A percentile compares a stretch with the other conserved stretches of the same genome.
Conservation (phyloP, 37 sponge, comb jelly and placozoan genomes). For the Theonella swinhoei region DNA sequence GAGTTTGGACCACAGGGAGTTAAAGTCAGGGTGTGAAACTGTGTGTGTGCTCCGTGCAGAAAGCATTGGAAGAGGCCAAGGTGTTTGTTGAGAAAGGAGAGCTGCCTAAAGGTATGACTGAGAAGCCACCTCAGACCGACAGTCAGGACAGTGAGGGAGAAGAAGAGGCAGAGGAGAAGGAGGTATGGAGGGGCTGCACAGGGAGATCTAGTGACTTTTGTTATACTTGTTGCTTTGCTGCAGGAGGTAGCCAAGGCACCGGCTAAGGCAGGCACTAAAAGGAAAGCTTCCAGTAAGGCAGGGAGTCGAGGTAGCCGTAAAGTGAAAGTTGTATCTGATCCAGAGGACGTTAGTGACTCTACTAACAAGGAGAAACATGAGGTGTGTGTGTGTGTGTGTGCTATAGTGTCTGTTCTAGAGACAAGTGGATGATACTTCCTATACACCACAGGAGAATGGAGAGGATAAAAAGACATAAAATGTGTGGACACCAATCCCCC, state of each 20-base stretch:
- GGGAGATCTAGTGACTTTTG: neutral
- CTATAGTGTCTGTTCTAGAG: neutral
- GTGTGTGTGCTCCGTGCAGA: constrained; percentile 4
- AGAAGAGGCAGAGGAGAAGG: neutral
- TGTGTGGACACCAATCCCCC: neutral
- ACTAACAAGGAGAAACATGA: neutral
- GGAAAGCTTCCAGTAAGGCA: neutral
- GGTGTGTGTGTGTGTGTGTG: neutral
- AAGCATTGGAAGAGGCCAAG: constrained; percentile 53
- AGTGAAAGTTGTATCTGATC: neutral
- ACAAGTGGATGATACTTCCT: neutral
- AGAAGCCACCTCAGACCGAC: constrained; percentile 9
- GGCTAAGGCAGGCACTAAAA: neutral
- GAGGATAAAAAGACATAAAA: neutral
- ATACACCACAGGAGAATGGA: neutral
- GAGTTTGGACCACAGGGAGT: neutral
- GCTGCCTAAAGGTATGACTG: constrained; percentile 50
- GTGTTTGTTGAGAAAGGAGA: constrained; percentile 25
- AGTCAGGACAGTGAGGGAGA: neutral
- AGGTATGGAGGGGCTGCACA: neutral
- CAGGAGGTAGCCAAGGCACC: neutral
- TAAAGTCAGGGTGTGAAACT: neutral
- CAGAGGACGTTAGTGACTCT: neutral
- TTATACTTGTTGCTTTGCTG: neutral
- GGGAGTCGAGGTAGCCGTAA: neutral